Base-by-base conservation (phyloP, 1,140 invertebrate genomes). In the Pseudomyrmex cubaensis region DNA sequence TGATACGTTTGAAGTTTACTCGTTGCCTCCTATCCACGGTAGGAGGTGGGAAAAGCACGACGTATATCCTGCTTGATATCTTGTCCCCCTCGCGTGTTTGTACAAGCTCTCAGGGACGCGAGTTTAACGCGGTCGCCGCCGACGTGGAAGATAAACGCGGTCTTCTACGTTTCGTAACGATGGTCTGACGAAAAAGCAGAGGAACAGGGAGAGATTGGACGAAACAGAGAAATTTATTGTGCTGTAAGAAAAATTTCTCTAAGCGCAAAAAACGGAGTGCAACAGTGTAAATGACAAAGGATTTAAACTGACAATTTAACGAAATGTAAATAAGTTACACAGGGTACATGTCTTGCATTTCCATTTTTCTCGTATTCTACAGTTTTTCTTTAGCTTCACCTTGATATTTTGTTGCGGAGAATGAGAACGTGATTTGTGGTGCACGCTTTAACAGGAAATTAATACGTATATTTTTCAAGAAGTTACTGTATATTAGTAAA, bases 1-100 rank as follows among this genome's bases (percentile, higher is more conserved):
- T 82, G 63, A 78, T 87, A 87, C 83, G 86, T 87, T 87, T 87
- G 86, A 87, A 87, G 85, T 87, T 87, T 87, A 84, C 86, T 80
- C 85, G 85, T 87, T 87, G 82, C 84, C 85, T 74, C 63, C 63
- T 62, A 57, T 56, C 64, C 66, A 7, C 17, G 63, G 61, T 75
- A 76, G 57, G 56, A n/a, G 54, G 52, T 56, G 62, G 59, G 66
- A 83, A 83, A 76, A 59, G 78, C 86, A 25, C 35, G 35, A 66
- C 56, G 77, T 87, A 86, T 82, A 87, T 87, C 54, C 80, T 54
- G 52, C 17, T 44, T 83, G 78, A 83, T 86, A 87, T 83, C 85
- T 83, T 67, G 86, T 44, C 35, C 66, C 62, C 56, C 72, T 72
- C 13, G 66, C 61, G 15, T 86, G 66, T 77, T 86, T 83, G 54